Conservation (phyloP, 2,888 invertebrate species). For the Hemicrepidius hirtus region DNA sequence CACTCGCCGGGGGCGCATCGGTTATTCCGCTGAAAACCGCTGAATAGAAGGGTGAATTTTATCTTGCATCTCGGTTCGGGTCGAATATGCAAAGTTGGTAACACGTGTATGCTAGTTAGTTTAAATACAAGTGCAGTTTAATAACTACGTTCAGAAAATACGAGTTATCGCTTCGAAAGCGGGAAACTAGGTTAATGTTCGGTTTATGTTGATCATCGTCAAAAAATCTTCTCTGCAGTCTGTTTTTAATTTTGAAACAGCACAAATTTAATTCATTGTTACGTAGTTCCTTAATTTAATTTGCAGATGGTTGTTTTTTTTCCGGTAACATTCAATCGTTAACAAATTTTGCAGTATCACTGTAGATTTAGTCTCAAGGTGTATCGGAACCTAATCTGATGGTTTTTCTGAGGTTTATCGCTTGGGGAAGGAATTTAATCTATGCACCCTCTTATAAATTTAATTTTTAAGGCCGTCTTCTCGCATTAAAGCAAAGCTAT, state of each 20-base stretch:
- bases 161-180: not conserved
- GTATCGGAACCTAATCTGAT: too few species aligned
- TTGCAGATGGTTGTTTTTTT: too few species aligned
- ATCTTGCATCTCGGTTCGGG: constrained; percentile 33
- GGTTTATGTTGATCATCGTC: not conserved
- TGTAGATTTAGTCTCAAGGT: too few species aligned
- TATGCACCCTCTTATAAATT: constrained; percentile 31
- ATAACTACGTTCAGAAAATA: constrained; percentile 8
- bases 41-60: constrained; percentile 30
- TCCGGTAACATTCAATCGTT: too few species aligned
- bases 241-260: too few species aligned
- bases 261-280: too few species aligned
- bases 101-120: constrained; percentile 13
- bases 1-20: not conserved
- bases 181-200: constrained; percentile 8
- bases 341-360: too few species aligned
- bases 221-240: too few species aligned
- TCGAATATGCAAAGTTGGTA: constrained; percentile 39
- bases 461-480: constrained; percentile 24
- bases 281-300: too few species aligned
- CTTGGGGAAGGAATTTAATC: constrained; percentile 21
- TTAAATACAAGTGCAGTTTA: constrained; percentile 15
- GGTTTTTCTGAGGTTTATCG: not conserved
- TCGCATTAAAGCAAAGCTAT: not conserved
- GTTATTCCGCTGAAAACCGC: constrained; percentile 16